These are phyloP conservation scores for Meteorus sp. DNA, from an alignment of 1,140 invertebrate species.

Conservation along the genomic window DNA sequence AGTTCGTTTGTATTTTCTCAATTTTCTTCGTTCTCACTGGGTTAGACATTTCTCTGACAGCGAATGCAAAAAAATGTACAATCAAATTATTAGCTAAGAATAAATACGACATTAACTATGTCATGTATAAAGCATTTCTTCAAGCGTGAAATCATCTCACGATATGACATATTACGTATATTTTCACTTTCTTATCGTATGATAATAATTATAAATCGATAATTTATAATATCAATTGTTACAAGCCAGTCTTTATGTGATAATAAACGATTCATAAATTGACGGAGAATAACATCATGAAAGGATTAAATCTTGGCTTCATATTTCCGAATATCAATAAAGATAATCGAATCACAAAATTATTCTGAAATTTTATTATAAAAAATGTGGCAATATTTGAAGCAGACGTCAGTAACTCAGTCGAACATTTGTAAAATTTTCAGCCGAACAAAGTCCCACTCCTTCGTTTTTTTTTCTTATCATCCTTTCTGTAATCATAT, in stretches of 20 bases:
- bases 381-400: too few species aligned
- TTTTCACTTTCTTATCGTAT: not conserved
- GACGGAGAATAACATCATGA: not conserved
- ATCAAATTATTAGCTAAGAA: constrained; percentile 34
- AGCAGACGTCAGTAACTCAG: too few species aligned
- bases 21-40: not conserved
- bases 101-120: constrained; percentile 44
- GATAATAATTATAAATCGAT: not conserved
- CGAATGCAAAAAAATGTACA: constrained; percentile 11
- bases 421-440: too few species aligned
- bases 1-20: too few species aligned
- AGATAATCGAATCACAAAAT: too few species aligned
- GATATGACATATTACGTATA: constrained; percentile 7
- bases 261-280: constrained; percentile 5
- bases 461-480: too few species aligned
- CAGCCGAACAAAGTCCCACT: too few species aligned
- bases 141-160: constrained; percentile 16
- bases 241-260: constrained; percentile 2
- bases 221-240: not conserved
- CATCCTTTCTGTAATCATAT: too few species aligned
- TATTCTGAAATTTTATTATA: too few species aligned
- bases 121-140: constrained; percentile 40
- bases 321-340: too few species aligned
- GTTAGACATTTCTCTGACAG: not conserved
- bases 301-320: not conserved